Percentiles rank a stretch among this genome's conserved stretches.
phyloP scores from a whole-genome alignment of 1,140 invertebrate species.

The Drosophila kohkoa region DNA sequence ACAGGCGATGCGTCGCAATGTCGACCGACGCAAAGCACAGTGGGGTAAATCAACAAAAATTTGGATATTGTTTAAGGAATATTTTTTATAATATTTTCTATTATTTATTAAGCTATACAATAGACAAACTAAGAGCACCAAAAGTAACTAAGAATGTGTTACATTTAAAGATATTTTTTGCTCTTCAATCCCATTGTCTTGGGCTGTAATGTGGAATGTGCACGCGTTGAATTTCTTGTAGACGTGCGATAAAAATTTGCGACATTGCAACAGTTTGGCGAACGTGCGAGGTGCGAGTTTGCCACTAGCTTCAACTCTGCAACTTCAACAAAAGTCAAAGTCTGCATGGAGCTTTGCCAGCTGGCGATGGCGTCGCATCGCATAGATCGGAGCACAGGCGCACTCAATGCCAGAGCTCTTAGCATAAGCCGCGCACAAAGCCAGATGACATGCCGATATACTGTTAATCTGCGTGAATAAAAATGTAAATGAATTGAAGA shows the following conservation, averaged over 20 bases:
- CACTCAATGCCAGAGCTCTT: constrained; percentile 58
- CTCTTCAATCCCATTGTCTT: constrained; percentile 35
- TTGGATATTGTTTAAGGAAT: no score
- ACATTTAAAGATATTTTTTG: no score
- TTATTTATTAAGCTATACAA: no score
- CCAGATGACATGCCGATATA: constrained; percentile 81
- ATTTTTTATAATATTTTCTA: no score
- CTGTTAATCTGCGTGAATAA: constrained; percentile 82
- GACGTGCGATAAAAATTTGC: constrained; percentile 84
- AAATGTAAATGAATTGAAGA: constrained; percentile 84
- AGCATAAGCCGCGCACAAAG: constrained; percentile 66
- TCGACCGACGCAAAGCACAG: constrained; percentile 32
- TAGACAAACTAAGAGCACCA: no score
- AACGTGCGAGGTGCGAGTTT: constrained; percentile 65
- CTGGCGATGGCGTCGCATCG: constrained; percentile 23
- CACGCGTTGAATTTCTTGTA: constrained; percentile 84
- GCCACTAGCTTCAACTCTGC: constrained; percentile 22
- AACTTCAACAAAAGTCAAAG: constrained; percentile 6
- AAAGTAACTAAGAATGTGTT: no score
- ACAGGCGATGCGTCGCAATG: constrained; percentile 53
- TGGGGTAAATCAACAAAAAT: constrained; percentile 20
- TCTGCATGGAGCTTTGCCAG: constrained; percentile 51
- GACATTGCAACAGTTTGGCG: constrained; percentile 83
- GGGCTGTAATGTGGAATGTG: constrained; percentile 75
- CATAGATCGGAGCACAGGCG: constrained; percentile 4